Conservation (phyloP, 2,797 vertebrate species). For the Sebastiscus albofasciatus region DNA sequence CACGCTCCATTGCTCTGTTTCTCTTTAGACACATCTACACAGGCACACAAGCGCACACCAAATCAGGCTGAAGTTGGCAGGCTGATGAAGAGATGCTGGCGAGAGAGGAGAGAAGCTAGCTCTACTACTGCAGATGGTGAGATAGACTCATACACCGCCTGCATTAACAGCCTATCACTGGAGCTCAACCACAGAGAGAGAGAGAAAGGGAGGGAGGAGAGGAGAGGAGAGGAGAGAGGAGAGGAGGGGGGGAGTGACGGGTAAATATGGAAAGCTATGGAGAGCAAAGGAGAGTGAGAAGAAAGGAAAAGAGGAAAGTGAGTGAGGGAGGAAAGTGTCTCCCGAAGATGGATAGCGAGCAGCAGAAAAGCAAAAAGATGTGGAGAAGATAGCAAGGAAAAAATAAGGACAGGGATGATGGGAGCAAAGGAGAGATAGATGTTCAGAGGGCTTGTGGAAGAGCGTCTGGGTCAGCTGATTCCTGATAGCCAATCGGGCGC, state of each 20-base stretch:
- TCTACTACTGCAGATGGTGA: constrained; percentile 82
- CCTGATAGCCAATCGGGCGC: constrained; percentile 44
- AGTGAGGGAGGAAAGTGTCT: constrained; percentile 45
- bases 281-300: constrained; percentile 44
- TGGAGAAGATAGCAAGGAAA: constrained; percentile 1
- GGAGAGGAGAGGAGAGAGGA: not conserved
- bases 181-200: constrained; percentile 68
- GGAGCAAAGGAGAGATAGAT: constrained; percentile 26
- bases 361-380: constrained; percentile 24
- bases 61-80: constrained; percentile 65
- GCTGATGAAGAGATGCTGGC: constrained; percentile 74
- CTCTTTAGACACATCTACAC: constrained; percentile 40
- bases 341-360: constrained; percentile 45
- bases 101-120: constrained; percentile 71
- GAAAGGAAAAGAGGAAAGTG: constrained; percentile 44
- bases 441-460: constrained; percentile 40
- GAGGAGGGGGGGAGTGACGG: constrained; percentile 25
- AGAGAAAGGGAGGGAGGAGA: constrained; percentile 28
- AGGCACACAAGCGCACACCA: constrained; percentile 34
- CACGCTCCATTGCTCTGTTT: constrained; percentile 62
- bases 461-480: constrained; percentile 62
- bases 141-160: constrained; percentile 79
- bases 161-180: constrained; percentile 81
- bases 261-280: constrained; percentile 78
- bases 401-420: constrained; percentile 15